Evolutionary conservation across 1,140 invertebrate genomes (phyloP).

Genomic region (Plodia interpunctella): DNA sequence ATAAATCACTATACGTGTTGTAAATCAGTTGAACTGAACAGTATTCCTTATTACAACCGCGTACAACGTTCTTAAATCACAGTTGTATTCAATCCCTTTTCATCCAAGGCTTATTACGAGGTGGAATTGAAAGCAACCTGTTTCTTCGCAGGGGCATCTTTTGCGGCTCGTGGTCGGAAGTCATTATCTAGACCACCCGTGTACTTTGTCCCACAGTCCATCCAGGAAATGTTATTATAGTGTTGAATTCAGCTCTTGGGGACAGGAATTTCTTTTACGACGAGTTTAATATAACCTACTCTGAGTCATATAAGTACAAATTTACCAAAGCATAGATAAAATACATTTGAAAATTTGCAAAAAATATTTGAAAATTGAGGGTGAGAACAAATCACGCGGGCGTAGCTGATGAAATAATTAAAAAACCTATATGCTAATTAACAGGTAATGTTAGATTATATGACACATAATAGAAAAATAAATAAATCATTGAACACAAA

Average conservation of each 20-base stretch:
- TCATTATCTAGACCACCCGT: slow-evolving; percentile 31
- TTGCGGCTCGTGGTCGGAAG: slow-evolving; percentile 14
- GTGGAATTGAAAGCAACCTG: slow-evolving; percentile 2
- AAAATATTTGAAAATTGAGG: too few species aligned
- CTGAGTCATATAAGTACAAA: too few species aligned
- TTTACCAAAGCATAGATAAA: too few species aligned
- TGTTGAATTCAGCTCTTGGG: neutral
- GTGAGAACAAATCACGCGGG: too few species aligned
- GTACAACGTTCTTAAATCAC: neutral
- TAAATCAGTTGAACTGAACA: neutral
- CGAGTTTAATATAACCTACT: neutral
- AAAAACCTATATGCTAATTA: too few species aligned
- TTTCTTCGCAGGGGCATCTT: neutral
- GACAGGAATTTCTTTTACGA: neutral
- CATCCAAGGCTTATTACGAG: neutral
- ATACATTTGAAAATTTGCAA: too few species aligned
- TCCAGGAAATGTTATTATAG: neutral
- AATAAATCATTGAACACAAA: too few species aligned
- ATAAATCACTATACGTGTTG: neutral
- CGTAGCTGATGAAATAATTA: too few species aligned
- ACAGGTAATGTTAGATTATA: too few species aligned
- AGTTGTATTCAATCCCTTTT: neutral
- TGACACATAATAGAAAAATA: too few species aligned
- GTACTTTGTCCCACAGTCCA: slow-evolving; percentile 23
- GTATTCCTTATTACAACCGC: neutral